phyloP scores from a whole-genome alignment of 2,113 vertebrate species.

The Lamprotornis superbus region DNA sequence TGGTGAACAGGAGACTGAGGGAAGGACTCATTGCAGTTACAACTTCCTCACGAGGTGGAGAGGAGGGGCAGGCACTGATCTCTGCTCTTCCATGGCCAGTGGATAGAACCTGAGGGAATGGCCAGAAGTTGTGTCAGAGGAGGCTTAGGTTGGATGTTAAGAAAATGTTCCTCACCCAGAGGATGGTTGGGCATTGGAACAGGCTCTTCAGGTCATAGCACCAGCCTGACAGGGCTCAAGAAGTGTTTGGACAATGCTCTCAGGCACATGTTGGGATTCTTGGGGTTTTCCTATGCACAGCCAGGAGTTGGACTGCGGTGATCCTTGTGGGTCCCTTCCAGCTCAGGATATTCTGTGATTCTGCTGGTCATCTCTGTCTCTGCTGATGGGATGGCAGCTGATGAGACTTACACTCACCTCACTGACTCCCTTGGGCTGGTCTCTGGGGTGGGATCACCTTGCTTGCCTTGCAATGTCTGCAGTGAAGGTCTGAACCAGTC shows the following conservation, averaged over 20 bases:
- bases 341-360: background rate
- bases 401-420: background rate
- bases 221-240: background rate
- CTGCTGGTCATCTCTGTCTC: background rate
- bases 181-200: fast-evolving
- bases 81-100: background rate
- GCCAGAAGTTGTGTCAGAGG: background rate
- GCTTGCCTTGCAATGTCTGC: background rate
- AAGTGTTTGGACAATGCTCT: background rate
- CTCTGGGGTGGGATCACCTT: background rate
- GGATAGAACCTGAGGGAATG: too few relatives aligned
- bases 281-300: background rate
- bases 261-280: fast-evolving
- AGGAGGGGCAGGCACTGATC: background rate
- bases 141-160: background rate
- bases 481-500: background rate
- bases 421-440: background rate
- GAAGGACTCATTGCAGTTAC: background rate
- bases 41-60: background rate
- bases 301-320: fast-evolving
- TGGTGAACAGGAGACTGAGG: background rate
- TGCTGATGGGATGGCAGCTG: fast-evolving
- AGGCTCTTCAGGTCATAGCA: background rate
- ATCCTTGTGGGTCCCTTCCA: background rate
- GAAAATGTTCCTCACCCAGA: background rate